Percentiles rank a stretch among this genome's conserved stretches.
Evolutionary conservation across 2,797 vertebrate species (phyloP).

Genomic region (Galagoides demidoff): DNA sequence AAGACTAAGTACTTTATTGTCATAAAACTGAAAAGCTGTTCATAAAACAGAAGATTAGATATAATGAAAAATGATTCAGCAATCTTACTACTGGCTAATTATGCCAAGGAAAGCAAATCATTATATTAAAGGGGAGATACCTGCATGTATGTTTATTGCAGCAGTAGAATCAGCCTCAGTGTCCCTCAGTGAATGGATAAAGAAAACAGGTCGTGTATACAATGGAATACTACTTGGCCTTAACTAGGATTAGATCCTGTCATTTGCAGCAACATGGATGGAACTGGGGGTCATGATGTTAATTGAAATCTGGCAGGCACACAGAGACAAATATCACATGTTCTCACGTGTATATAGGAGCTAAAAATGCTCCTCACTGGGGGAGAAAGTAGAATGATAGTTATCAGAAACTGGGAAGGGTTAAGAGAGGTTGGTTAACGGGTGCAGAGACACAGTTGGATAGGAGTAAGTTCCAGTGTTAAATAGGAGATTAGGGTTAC

Average conservation of each 20-base stretch:
- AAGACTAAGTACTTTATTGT: not conserved
- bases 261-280: not conserved
- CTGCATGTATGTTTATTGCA: not conserved
- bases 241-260: not conserved
- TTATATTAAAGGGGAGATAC: not conserved
- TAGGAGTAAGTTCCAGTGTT: not conserved
- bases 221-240: not conserved
- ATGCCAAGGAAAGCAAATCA: not conserved
- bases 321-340: not conserved
- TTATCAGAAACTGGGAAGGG: not conserved
- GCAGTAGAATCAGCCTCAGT: not conserved
- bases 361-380: not conserved
- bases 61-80: not conserved
- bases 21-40: not conserved
- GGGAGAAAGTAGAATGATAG: not conserved
- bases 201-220: not conserved
- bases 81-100: not conserved
- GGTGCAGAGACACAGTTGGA: not conserved
- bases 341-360: not conserved
- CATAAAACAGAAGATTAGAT: not conserved
- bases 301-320: not conserved
- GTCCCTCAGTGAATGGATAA: not conserved
- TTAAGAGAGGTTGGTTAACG: not conserved
- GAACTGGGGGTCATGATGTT: not conserved
- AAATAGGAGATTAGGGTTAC: not conserved